Evolutionary conservation across 2,113 vertebrate genomes (phyloP), one percentile per base, ranked within the genome.

Genomic region (Pipa parva): DNA sequence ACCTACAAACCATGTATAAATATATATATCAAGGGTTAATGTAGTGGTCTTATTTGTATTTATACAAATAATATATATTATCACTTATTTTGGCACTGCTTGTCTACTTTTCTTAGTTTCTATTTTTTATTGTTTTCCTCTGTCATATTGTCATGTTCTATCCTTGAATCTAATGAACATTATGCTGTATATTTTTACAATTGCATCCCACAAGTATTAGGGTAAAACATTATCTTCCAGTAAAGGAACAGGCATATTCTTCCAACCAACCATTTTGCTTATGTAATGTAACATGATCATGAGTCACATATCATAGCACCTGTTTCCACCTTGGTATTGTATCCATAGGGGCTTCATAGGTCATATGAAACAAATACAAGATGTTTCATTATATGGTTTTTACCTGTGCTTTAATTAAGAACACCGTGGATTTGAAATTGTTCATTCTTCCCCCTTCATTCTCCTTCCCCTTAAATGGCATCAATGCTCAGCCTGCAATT

Each of bases 351-450:
- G 1, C 17, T 45, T 21, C 4, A 11, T 28, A 29, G 56, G 36
- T 29, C 28, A 59, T 52, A 7, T 50, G 64, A 68, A 50, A 59
- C 45, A 68, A 59, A 59, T 27, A 42, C 52, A 58, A 59, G 39
- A 58, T 27, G 25, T n/a, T 55, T 5, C 13, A 12, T 42, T 28
- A 21, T 60, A 27, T 54, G 28, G 48, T 29, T 51, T n/a, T 49
- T 54, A 70, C 57, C 58, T 70, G 57, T 54, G 49, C 25, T 24
- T 42, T 70, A 70, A 61, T 70, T 70, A 70, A 31, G 31, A 61
- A 52, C 57, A 70, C 51, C 54, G 48, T 50, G 18, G 20, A 11
- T 18, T 49, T 31, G 36, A 70, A 70, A 70, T 61, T 70, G 66
- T 61, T 70, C 48, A 60, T 70, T 70, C 66, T 54, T 18, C 57